Base-by-base conservation (phyloP, 2,113 vertebrate genomes). In the Chitala chitala region DNA sequence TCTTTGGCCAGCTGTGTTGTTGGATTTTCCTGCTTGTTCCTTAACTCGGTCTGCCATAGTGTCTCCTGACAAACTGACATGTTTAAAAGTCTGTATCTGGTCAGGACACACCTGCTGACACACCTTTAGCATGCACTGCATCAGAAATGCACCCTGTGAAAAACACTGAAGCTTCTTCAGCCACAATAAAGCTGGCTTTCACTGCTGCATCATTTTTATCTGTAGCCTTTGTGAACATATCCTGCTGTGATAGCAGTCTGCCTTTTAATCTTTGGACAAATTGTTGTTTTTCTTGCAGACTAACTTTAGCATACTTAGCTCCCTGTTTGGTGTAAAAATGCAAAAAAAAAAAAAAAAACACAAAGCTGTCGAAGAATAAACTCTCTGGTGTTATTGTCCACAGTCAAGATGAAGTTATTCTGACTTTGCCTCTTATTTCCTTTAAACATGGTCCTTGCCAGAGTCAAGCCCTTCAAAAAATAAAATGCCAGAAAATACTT, bases 401-500 rank as follows among this genome's bases (percentile, higher is more conserved):
- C n/a, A 81, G 99, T 95, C 73, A 99, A 94, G 58, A 99, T 96
- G 59, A 96, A 99, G 84, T 99, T 96, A 82, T 99, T 99, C 89
- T 98, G 96, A 83, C 97, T 98, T 0, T 95, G 95, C 42, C 95
- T 91, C 82, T 98, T 99, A 87, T 98, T 98, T 80, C 97, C 97
- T 89, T 98, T 99, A 85, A 99, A 99, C 42, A 99, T 95, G 0
- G 96, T 99, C 96, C 97, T 96, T 3, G 96, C 95, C 73, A 96
- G 97, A 7, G 97, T 96, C 73, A 96, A 99, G 58, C 97, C 96
- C 97, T 98, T 33, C 53, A 76, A 82, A 81, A 69, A 77, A 81
- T 3, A 59, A 31, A 5, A 36, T 10, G 20, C n/a, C 6, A 38
- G 20, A 36, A 8, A 65, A 65, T 40, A 40, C 15, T 17, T 6